Conservation (phyloP, 2,113 vertebrate genomes). For the Danionella cerebrum region DNA sequence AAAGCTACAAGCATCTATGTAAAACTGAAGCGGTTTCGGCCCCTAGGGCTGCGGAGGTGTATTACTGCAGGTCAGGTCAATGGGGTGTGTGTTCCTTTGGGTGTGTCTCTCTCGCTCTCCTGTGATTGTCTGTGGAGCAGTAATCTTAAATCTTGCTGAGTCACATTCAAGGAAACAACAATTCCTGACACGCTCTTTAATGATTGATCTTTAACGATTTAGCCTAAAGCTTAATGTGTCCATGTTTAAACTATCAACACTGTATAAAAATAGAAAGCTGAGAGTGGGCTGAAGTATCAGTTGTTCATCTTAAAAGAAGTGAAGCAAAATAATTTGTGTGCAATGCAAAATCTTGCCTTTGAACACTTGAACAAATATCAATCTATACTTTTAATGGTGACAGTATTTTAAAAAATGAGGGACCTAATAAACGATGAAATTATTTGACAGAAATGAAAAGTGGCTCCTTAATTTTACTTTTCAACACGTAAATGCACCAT, state of each 20-base stretch:
- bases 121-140: conserved; percentile 4
- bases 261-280: background rate
- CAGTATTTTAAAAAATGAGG: no score
- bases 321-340: no score
- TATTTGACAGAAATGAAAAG: no score
- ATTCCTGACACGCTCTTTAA: background rate
- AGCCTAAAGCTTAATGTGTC: background rate
- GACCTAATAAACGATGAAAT: no score
- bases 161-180: conserved; percentile 2
- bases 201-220: background rate
- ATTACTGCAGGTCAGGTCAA: background rate
- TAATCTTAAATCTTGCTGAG: conserved; percentile 17
- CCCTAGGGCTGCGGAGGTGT: background rate
- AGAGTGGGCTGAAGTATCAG: no score
- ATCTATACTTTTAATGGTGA: no score
- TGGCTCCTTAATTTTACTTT: no score
- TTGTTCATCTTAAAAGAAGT: no score
- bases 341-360: no score
- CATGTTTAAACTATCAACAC: background rate
- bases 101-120: background rate
- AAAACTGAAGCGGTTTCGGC: background rate
- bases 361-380: no score
- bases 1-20: background rate
- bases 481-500: no score
- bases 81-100: background rate